These are phyloP conservation scores for Distichodus sexfasciatus DNA, from an alignment of 2,797 vertebrate genomes.

Conservation along the genomic window DNA sequence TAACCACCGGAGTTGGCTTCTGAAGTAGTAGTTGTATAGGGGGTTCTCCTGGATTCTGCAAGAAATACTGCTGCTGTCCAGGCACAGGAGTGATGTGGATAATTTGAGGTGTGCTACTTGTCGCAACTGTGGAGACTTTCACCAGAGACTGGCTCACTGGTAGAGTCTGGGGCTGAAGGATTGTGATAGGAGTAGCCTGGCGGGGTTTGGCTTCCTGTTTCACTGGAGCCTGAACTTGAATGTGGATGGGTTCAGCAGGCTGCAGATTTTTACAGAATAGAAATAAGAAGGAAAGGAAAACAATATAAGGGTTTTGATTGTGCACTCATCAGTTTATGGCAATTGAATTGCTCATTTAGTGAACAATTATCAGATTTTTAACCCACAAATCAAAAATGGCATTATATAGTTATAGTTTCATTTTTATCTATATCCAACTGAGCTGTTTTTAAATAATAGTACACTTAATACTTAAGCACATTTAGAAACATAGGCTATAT, in stretches of 20 bases:
- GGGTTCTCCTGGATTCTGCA: slow-evolving; percentile 72
- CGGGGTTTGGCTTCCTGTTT: slow-evolving; percentile 69
- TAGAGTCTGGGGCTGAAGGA: slow-evolving; percentile 65
- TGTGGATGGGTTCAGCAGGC: slow-evolving; percentile 81
- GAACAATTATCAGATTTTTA: too few relatives aligned
- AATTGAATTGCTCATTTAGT: too few relatives aligned
- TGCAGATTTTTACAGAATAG: slow-evolving; percentile 21
- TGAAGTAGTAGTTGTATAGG: slow-evolving; percentile 78
- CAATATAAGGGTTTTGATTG: background rate
- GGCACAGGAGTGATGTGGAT: slow-evolving; percentile 78
- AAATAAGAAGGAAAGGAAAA: background rate
- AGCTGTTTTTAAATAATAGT: too few relatives aligned
- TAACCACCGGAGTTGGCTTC: slow-evolving; percentile 65
- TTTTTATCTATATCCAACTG: too few relatives aligned
- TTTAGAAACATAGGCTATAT: too few relatives aligned
- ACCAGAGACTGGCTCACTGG: slow-evolving; percentile 58
- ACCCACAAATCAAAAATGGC: too few relatives aligned
- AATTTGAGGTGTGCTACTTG: slow-evolving; percentile 74
- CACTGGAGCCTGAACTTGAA: slow-evolving; percentile 81
- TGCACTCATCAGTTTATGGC: background rate
- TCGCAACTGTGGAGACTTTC: slow-evolving; percentile 65
- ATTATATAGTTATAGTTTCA: too few relatives aligned
- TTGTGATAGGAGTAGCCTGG: slow-evolving; percentile 56
- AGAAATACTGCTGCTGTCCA: slow-evolving; percentile 77
- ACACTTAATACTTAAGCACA: too few relatives aligned